phyloP scores from a whole-genome alignment of 2,113 vertebrate species.

The Colinus virginianus region DNA sequence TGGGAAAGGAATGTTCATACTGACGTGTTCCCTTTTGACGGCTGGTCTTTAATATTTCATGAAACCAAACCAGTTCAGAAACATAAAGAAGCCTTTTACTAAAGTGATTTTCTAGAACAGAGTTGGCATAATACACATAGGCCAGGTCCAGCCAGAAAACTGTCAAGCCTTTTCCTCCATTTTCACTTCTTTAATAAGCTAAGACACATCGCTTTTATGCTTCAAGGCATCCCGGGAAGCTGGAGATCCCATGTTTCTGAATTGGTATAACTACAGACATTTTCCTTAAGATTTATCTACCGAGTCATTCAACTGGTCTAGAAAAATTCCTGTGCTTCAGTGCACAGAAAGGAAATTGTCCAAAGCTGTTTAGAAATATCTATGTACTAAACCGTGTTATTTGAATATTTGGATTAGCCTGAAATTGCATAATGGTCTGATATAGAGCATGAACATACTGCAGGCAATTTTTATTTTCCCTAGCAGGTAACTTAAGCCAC shows the following conservation, averaged over 20 bases:
- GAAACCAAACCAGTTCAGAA: conserved; percentile 63
- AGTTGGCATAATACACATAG: conserved; percentile 57
- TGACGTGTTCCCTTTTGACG: conserved; percentile 37
- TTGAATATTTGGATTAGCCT: conserved; percentile 33
- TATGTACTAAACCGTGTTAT: neutral
- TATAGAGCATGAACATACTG: neutral
- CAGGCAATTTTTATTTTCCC: neutral
- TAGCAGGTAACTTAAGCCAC: neutral
- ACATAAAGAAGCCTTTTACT: conserved; percentile 68
- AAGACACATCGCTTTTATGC: conserved; percentile 59
- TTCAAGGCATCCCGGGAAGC: conserved; percentile 58
- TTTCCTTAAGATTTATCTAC: conserved; percentile 54
- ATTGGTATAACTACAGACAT: conserved; percentile 28
- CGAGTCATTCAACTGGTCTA: neutral
- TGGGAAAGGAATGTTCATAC: neutral
- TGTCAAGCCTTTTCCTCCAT: conserved; percentile 32
- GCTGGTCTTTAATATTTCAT: conserved; percentile 68
- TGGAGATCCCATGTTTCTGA: conserved; percentile 37
- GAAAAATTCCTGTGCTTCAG: conserved; percentile 8
- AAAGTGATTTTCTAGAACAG: conserved; percentile 68
- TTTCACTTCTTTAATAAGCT: conserved; percentile 58
- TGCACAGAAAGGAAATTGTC: conserved; percentile 28
- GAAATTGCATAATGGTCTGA: conserved; percentile 14
- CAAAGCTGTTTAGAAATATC: conserved; percentile 39
- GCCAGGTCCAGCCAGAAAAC: conserved; percentile 53